Percentiles rank a stretch among this genome's conserved stretches.
phyloP scores from a whole-genome alignment of 2,113 vertebrate species.

The Climacteris rufus region DNA sequence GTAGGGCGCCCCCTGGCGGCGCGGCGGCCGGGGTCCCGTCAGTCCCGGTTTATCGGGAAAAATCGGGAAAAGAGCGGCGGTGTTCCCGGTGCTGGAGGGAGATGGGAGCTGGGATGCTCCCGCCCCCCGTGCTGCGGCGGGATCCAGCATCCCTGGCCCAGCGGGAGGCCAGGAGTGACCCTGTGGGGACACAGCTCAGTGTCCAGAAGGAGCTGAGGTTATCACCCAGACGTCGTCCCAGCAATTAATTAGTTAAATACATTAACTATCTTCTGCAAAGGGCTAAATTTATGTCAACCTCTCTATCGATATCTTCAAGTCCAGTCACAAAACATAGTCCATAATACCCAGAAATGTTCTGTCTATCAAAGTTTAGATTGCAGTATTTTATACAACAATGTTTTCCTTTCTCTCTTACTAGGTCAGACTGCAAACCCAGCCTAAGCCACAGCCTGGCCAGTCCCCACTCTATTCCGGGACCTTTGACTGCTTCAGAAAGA shows the following conservation, averaged over 20 bases:
- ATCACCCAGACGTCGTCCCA: fast-evolving
- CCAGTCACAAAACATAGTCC: fast-evolving
- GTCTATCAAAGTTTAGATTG: background rate
- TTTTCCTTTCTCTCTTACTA: background rate
- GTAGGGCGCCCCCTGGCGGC: background rate
- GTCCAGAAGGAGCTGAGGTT: background rate
- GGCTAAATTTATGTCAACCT: background rate
- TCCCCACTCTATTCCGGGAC: constrained; percentile 82
- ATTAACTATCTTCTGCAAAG: background rate
- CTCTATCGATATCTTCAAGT: fast-evolving
- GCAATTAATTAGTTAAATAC: background rate
- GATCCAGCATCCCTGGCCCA: too few species aligned
- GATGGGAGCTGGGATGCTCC: fast-evolving
- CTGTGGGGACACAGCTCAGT: background rate
- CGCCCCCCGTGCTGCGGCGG: too few species aligned
- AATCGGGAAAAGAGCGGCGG: fast-evolving
- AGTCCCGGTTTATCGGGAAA: fast-evolving
- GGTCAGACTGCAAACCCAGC: constrained; percentile 95
- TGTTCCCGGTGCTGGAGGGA: too few species aligned
- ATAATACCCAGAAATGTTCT: fast-evolving
- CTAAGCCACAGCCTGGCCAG: constrained; percentile 82
- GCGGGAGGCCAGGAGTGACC: too few species aligned
- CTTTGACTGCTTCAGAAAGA: constrained; percentile 93
- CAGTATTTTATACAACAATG: background rate
- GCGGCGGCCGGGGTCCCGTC: fast-evolving